Percentiles rank a stretch among this genome's conserved stretches.
phyloP scores from a whole-genome alignment of 2,113 vertebrate species.

The Geococcyx californianus region DNA sequence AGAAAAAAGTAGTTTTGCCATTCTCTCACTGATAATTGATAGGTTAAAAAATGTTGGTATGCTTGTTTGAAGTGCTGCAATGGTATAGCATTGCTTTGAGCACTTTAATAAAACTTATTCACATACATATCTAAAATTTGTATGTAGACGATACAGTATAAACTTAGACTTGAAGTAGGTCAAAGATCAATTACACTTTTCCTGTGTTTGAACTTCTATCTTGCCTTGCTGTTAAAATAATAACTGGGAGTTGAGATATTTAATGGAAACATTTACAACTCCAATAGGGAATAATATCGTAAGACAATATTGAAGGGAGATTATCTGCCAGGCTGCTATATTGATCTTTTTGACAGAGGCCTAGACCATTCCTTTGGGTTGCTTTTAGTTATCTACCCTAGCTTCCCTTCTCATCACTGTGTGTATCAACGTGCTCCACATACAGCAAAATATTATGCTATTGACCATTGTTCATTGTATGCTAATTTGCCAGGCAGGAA shows the following conservation, averaged over 20 bases:
- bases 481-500: neutral
- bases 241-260: conserved; percentile 12
- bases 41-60: neutral
- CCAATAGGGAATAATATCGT: neutral
- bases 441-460: neutral
- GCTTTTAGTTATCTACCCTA: neutral
- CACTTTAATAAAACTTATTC: neutral
- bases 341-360: neutral
- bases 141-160: neutral
- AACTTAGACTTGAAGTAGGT: neutral
- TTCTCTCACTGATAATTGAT: neutral
- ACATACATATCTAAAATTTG: neutral
- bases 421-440: neutral
- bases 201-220: neutral
- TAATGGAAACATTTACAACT: conserved; percentile 29
- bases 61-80: neutral
- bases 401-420: neutral
- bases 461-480: neutral
- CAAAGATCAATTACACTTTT: neutral
- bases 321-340: neutral
- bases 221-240: conserved; percentile 22
- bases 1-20: neutral
- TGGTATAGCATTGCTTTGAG: neutral
- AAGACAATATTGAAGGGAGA: neutral
- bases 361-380: neutral